These are phyloP conservation scores for Neotoma lepida DNA, from an alignment of 2,113 vertebrate genomes.

Conservation along the genomic window DNA sequence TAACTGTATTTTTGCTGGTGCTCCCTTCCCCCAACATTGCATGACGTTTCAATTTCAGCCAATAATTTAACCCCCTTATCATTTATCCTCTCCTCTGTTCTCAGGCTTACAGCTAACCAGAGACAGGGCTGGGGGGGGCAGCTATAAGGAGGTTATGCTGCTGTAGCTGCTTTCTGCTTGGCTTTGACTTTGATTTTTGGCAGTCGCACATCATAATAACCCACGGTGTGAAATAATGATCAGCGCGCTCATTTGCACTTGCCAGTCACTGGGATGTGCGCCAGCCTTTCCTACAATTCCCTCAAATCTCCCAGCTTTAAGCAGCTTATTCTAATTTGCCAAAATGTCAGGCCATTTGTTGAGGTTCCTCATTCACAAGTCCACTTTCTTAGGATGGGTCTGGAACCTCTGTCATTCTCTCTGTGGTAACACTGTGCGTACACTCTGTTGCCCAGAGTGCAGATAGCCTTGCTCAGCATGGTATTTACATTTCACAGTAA, in stretches of 20 bases:
- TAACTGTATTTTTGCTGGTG: neutral
- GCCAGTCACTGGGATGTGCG: neutral
- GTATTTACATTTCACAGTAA: neutral
- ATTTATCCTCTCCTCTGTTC: neutral
- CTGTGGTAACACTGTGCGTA: neutral
- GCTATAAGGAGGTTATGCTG: neutral
- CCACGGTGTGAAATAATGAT: conserved; percentile 18
- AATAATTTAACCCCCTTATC: conserved; percentile 41
- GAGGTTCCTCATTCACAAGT: neutral
- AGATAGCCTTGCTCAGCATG: neutral
- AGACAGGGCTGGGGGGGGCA: neutral
- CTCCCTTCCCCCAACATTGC: neutral
- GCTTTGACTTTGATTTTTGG: conserved; percentile 64
- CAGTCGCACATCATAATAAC: conserved; percentile 31
- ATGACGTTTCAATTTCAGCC: conserved; percentile 29
- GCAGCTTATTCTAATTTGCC: conserved; percentile 5
- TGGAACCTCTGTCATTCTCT: conserved; percentile 21
- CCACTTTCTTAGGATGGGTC: neutral
- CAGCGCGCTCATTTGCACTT: conserved; percentile 29
- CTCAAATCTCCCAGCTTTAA: neutral
- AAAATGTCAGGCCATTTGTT: neutral
- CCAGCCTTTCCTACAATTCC: neutral
- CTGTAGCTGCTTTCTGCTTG: conserved; percentile 18
- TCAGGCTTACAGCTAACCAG: conserved; percentile 22
- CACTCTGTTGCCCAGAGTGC: neutral